phyloP scores from a whole-genome alignment of 23 tunicate species.

The Halocynthia roretzi region DNA sequence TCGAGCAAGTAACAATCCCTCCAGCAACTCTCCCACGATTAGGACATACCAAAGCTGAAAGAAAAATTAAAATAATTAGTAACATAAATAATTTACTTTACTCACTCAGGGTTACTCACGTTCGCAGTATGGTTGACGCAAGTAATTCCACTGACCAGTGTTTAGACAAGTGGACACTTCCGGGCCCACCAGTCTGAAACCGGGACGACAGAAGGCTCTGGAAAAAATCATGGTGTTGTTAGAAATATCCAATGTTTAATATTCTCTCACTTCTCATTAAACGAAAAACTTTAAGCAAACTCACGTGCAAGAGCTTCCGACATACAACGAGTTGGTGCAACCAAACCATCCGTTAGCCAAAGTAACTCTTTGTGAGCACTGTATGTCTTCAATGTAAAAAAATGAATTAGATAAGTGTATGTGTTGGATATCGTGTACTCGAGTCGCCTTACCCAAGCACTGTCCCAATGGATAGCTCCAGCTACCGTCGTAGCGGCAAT shows the following conservation, averaged over 20 bases:
- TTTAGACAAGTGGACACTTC: slow-evolving; percentile 4
- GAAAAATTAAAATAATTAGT: not conserved
- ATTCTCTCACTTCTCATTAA: not conserved
- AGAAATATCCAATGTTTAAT: too few relatives aligned
- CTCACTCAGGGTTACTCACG: not conserved
- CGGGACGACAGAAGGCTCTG: slow-evolving; percentile 29
- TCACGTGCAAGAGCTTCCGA: slow-evolving; percentile 30
- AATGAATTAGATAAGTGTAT: not conserved
- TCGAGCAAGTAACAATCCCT: slow-evolving; percentile 7
- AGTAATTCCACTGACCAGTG: slow-evolving; percentile 5
- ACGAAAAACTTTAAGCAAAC: slow-evolving; percentile 3
- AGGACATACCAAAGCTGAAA: slow-evolving; percentile 17
- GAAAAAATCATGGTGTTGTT: not conserved
- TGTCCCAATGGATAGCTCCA: slow-evolving; percentile 18
- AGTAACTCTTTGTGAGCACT: slow-evolving; percentile 1
- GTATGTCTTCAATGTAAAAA: not conserved
- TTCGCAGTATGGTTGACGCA: not conserved
- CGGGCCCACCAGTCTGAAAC: slow-evolving; percentile 22
- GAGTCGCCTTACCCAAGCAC: slow-evolving; percentile 3
- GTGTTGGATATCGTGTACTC: too few relatives aligned
- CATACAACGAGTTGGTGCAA: slow-evolving; percentile 26
- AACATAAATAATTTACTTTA: not conserved
- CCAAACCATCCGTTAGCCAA: slow-evolving; percentile 30
- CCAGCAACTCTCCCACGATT: slow-evolving; percentile 13
- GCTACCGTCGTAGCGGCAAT: slow-evolving; percentile 5